Evolutionary conservation across 2,797 vertebrate genomes (phyloP).

Genomic region (Morus bassanus): DNA sequence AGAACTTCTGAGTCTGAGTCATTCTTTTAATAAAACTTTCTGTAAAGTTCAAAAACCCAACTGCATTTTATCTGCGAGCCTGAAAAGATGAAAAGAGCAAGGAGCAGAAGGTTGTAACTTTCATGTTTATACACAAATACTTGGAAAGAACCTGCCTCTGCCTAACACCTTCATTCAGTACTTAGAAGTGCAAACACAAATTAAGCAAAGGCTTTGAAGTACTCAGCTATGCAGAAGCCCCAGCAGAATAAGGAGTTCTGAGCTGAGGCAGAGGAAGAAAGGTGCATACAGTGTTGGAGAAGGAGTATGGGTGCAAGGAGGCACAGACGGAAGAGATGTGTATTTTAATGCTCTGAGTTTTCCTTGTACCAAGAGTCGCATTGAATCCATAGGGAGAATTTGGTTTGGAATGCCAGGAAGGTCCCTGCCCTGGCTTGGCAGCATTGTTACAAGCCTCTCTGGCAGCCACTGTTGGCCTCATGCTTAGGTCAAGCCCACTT

Average conservation of each 20-base stretch:
- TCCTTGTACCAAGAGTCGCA: background rate
- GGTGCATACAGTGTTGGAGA: background rate
- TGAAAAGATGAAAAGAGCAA: conserved; percentile 52
- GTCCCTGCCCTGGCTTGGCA: background rate
- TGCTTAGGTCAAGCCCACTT: background rate
- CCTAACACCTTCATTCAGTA: conserved; percentile 26
- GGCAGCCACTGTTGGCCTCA: background rate
- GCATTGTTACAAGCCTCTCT: background rate
- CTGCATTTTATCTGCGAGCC: conserved; percentile 39
- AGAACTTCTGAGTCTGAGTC: background rate
- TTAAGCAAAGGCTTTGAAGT: conserved; percentile 62
- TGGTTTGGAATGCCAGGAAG: background rate
- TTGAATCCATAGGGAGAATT: background rate
- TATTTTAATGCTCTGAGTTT: background rate
- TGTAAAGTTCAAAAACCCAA: conserved; percentile 20
- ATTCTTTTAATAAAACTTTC: conserved; percentile 30
- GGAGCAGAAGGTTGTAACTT: conserved; percentile 56
- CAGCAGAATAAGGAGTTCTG: conserved; percentile 46
- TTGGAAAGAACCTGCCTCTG: conserved; percentile 18
- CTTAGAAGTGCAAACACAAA: conserved; percentile 57
- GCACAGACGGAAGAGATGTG: background rate
- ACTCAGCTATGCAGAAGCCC: background rate
- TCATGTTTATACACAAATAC: conserved; percentile 61
- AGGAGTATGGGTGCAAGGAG: background rate
- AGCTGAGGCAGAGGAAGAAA: background rate